phyloP scores from a whole-genome alignment of 2,113 vertebrate genomes.

The Synchiropus splendidus region DNA sequence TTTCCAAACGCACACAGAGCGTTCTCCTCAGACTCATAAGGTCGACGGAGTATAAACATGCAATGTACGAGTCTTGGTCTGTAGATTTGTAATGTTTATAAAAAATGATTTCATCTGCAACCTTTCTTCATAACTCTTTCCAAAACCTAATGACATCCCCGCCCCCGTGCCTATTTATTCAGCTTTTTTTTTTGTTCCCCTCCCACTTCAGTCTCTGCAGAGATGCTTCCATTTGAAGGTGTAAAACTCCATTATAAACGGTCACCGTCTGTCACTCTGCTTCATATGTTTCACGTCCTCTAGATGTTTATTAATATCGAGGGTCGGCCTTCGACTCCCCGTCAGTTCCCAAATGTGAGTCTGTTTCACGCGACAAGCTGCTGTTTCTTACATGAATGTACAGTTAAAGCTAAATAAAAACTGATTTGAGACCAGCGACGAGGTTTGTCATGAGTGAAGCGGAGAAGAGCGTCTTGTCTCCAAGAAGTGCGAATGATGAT shows the following conservation, averaged over 20 bases:
- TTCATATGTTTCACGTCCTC: no score
- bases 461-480: no score
- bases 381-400: conserved; percentile 56
- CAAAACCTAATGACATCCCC: no score
- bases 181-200: conserved; percentile 10
- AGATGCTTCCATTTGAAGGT: no score
- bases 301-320: no score
- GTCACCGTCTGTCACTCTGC: no score
- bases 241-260: no score
- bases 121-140: conserved; percentile 13
- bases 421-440: conserved; percentile 19
- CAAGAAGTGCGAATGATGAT: no score
- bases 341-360: no score
- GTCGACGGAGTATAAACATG: no score
- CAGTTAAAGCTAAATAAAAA: conserved; percentile 53
- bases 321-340: no score
- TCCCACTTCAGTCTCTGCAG: conserved; percentile 11
- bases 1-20: conserved; percentile 78
- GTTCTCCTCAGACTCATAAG: conserved; percentile 75
- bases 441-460: not conserved
- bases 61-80: not conserved
- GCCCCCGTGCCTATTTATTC: conserved; percentile 52
- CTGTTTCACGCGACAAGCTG: no score
- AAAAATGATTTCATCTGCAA: not conserved
- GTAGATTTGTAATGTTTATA: not conserved